A percentile compares a stretch with the other conserved stretches of the same genome.
Conservation (phyloP, 2,113 vertebrate species). For the Campylorhamphus procurvoides region DNA sequence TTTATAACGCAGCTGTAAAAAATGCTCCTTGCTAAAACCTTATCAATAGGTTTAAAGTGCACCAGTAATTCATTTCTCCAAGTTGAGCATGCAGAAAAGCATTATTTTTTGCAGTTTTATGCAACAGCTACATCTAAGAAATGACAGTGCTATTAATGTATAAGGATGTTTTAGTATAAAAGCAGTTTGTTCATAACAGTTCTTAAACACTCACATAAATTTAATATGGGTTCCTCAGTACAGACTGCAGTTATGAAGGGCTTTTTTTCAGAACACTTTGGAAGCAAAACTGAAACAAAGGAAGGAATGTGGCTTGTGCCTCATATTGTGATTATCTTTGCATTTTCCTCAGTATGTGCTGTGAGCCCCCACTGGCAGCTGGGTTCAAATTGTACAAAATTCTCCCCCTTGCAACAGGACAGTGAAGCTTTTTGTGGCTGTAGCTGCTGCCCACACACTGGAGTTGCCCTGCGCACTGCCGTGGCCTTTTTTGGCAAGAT, state of each 20-base stretch:
- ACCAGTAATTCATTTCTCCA: background rate
- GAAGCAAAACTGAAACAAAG: slow-evolving; percentile 22
- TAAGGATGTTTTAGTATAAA: background rate
- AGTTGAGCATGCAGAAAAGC: background rate
- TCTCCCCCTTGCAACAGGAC: background rate
- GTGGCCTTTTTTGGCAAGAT: background rate
- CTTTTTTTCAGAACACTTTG: background rate
- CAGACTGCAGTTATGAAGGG: background rate
- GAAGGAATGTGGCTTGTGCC: background rate
- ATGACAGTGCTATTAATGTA: background rate
- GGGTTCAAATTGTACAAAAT: background rate
- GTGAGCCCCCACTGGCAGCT: background rate
- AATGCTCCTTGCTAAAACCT: background rate
- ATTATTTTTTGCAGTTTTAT: background rate
- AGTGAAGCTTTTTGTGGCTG: background rate
- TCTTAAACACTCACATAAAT: background rate
- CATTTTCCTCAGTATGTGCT: background rate
- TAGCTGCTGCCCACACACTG: background rate
- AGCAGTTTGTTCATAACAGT: background rate
- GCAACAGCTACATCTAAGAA: background rate
- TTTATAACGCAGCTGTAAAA: slow-evolving; percentile 10
- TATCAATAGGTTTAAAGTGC: background rate
- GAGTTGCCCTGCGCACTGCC: background rate
- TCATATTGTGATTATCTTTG: slow-evolving; percentile 18
- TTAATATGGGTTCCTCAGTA: background rate